Evolutionary conservation across 53 echinoderm and acorn worm genomes (phyloP), one percentile per base, ranked within the genome.

Genomic region (Hippasteria phrygiana): DNA sequence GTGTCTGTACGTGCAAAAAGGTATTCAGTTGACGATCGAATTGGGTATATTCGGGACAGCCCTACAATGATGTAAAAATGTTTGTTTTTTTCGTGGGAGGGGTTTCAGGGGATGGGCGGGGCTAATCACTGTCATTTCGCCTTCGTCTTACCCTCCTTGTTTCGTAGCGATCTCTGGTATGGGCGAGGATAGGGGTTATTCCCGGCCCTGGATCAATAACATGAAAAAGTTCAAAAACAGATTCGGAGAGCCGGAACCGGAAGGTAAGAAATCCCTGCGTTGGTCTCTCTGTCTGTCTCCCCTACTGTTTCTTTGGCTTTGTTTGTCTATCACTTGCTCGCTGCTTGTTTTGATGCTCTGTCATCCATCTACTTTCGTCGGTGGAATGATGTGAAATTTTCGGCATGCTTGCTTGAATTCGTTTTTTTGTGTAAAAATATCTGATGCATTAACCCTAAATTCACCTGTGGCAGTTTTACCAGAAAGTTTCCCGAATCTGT

Each of bases 191-290:
- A 85, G 95, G 71, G 98, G 98, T 1, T 97, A 97, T 75, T 94
- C 95, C 14, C 79, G 93, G 24, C 98, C 98, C 13, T 97, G 98
- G 98, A 80, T 91, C 2, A 77, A 88, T 35, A 95, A 97, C 93
- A 97, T 97, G 98, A 97, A 93, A 91, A 95, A 93, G 75, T 73
- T 87, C 75, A 90, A 80, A 65, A 43, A 45, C 4, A 28, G 27
- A 35, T 20, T 20, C 26, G 75, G 55, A 26, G 84, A 92, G 55
- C 62, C 37, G 40, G 79, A 73, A 35, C 79, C 54, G 0, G 87
- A 88, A 90, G 90, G 90, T 81, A 73, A 93, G 90, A 56, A 29
- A 35, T 27, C 39, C 26, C n/a, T n/a, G n/a, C 4, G 20, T 43
- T n/a, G 2, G 41, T 29, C 47, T 53, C 32, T 55, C 54, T 53